A percentile compares a stretch with the other conserved stretches of the same genome.
Conservation (phyloP, 2,797 vertebrate species). For the Anguilla marmorata region DNA sequence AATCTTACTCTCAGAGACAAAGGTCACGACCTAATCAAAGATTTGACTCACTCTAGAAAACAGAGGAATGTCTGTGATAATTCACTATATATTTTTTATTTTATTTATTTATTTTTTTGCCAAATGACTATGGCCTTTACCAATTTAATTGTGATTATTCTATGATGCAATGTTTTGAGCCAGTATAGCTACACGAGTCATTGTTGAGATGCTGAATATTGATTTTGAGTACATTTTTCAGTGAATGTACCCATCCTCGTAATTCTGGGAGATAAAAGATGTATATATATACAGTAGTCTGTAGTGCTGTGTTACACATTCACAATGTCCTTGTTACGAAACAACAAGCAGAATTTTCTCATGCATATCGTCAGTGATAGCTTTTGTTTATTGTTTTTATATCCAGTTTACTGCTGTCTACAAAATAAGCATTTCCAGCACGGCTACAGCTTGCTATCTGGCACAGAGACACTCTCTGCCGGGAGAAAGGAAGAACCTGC, state of each 20-base stretch:
- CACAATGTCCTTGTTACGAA: constrained; percentile 41
- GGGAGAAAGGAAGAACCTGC: constrained; percentile 79
- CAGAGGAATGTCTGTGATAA: background rate
- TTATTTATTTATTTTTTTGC: background rate
- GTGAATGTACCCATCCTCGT: background rate
- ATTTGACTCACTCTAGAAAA: background rate
- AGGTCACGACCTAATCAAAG: constrained; percentile 12
- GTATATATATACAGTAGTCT: no score
- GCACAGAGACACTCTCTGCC: constrained; percentile 64
- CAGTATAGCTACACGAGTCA: background rate
- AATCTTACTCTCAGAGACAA: constrained; percentile 12
- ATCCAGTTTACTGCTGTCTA: constrained; percentile 61
- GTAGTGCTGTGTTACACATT: constrained; percentile 16
- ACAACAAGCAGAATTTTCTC: constrained; percentile 64
- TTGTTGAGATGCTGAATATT: background rate
- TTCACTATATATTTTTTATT: background rate
- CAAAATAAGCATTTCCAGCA: constrained; percentile 61
- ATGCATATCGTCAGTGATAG: constrained; percentile 66
- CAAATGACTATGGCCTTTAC: background rate
- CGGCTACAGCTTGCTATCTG: constrained; percentile 66
- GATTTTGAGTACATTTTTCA: background rate
- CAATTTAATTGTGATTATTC: background rate
- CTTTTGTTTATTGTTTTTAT: constrained; percentile 62
- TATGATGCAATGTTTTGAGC: background rate
- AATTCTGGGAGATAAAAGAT: background rate